Conservation (phyloP, 2,888 invertebrate genomes). For the Rotaria magnacalcarata region DNA sequence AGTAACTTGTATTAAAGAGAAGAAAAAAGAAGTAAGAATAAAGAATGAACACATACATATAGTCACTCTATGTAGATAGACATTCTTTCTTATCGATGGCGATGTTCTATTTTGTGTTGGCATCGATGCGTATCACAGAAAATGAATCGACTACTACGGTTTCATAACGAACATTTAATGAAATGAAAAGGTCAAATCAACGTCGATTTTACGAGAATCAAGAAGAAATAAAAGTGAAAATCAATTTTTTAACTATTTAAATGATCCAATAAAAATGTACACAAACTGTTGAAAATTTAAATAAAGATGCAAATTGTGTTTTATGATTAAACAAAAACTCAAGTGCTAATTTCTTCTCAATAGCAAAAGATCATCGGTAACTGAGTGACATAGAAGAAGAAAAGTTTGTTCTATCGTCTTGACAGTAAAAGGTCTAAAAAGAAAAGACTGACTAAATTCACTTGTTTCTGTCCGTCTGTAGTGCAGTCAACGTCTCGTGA, state of each 20-base stretch:
- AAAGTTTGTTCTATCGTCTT: no score
- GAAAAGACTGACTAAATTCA: no score
- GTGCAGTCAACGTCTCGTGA: no score
- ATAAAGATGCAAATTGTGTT: background rate
- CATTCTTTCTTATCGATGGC: constrained; percentile 21
- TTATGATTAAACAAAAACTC: no score
- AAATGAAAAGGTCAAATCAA: constrained; percentile 13
- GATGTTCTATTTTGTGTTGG: background rate
- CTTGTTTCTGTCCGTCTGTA: no score
- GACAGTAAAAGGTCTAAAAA: no score
- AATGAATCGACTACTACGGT: background rate
- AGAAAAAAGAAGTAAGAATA: background rate
- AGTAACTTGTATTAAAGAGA: background rate
- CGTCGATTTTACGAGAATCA: background rate
- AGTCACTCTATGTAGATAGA: background rate
- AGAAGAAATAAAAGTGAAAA: background rate
- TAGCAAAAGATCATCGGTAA: no score
- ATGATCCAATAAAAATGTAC: background rate
- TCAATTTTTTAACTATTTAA: background rate
- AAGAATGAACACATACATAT: background rate
- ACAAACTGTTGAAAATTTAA: background rate
- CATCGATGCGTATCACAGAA: background rate
- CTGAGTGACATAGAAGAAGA: no score
- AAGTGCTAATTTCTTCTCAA: no score
- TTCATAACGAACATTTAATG: background rate